These are phyloP conservation scores for Etheostoma cragini DNA, from an alignment of 2,113 vertebrate genomes.

Conservation along the genomic window DNA sequence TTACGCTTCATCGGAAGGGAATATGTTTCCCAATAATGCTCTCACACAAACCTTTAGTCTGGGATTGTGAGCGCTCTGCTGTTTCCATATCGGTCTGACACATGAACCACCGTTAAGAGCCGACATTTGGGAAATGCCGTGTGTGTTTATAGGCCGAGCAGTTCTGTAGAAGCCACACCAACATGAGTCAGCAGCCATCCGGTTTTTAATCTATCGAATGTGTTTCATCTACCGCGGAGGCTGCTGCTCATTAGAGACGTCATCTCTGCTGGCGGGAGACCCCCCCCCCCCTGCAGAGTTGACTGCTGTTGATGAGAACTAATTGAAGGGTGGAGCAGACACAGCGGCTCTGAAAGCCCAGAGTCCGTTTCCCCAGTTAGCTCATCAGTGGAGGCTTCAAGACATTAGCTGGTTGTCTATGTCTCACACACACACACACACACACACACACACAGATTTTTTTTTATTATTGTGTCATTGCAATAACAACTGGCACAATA, in stretches of 20 bases:
- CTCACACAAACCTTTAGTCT: background rate
- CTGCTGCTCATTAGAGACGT: slow-evolving; percentile 9
- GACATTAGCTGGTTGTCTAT: no score
- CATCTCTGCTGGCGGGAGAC: background rate
- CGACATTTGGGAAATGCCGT: background rate
- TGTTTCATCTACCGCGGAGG: background rate
- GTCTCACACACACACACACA: no score
- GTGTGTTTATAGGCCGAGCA: background rate
- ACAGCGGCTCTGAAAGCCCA: slow-evolving; percentile 9
- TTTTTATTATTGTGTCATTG: no score
- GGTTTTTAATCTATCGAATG: background rate
- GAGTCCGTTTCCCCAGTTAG: background rate
- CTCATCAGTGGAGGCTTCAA: no score
- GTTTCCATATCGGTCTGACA: background rate
- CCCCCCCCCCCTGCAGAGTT: background rate
- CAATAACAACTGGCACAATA: no score
- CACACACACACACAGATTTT: no score
- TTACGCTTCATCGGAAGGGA: no score
- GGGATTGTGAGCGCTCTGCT: background rate
- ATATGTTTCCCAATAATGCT: background rate
- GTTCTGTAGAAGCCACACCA: background rate
- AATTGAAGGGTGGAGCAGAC: slow-evolving; percentile 19
- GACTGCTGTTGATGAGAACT: slow-evolving; percentile 11
- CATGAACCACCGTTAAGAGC: background rate
- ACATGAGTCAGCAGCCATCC: background rate